Percentiles rank a stretch among this genome's conserved stretches.
Conservation (phyloP, 1,140 invertebrate species). For the Bombus polaris region DNA sequence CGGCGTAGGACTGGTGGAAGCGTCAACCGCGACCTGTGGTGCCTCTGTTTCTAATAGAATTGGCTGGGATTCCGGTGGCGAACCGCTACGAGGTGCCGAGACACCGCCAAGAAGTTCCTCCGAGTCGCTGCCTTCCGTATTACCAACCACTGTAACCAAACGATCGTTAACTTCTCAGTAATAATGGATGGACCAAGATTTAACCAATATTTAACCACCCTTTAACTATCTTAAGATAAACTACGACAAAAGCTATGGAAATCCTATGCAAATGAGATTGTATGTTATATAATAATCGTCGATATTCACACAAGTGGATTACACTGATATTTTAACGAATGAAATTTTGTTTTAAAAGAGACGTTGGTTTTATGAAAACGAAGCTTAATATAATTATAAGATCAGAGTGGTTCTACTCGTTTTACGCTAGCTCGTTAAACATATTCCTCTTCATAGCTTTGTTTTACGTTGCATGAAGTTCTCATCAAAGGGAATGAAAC, state of each 20-base stretch:
- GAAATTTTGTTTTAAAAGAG: neutral
- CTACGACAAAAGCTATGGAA: too few species aligned
- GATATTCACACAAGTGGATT: too few species aligned
- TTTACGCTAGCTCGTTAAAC: neutral
- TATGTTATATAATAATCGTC: too few species aligned
- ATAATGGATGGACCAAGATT: neutral
- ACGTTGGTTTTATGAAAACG: too few species aligned
- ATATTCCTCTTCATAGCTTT: neutral
- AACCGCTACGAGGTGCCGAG: slow-evolving; percentile 74
- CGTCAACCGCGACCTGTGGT: slow-evolving; percentile 57
- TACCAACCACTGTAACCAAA: slow-evolving; percentile 76
- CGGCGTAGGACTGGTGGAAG: slow-evolving; percentile 64
- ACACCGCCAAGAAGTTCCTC: slow-evolving; percentile 78
- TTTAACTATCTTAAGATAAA: too few species aligned
- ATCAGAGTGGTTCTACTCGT: neutral
- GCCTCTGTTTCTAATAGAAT: slow-evolving; percentile 56
- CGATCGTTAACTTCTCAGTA: neutral
- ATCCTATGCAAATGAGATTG: too few species aligned
- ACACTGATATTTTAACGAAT: too few species aligned
- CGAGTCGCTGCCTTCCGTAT: slow-evolving; percentile 80
- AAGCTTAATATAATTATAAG: neutral
- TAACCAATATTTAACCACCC: neutral
- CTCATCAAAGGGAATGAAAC: slow-evolving; percentile 50
- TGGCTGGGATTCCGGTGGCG: slow-evolving; percentile 74
- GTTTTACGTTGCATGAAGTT: slow-evolving; percentile 12